A percentile compares a stretch with the other conserved stretches of the same genome.
These are phyloP conservation scores for Neomorphus geoffroyi DNA, from an alignment of 2,797 vertebrate species.

Conservation along the genomic window DNA sequence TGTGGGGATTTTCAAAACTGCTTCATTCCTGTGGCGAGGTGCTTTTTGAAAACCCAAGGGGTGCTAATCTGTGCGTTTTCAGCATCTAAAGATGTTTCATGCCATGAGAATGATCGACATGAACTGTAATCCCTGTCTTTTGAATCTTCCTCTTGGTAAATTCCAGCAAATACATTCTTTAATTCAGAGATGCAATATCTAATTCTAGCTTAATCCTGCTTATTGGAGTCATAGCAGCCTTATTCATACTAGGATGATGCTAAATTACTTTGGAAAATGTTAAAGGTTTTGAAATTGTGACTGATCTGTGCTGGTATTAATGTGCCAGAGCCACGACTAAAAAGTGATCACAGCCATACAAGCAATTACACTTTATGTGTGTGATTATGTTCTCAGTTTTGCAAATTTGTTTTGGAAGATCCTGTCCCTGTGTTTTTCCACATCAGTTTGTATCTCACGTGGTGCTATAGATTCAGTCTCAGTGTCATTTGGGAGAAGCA, in stretches of 20 bases:
- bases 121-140: neutral
- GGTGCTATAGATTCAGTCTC: accelerated
- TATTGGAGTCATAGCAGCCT: neutral
- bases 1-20: neutral
- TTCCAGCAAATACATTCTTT: neutral
- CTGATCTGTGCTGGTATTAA: no score
- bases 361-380: neutral
- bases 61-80: neutral
- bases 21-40: neutral
- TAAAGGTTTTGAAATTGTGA: accelerated
- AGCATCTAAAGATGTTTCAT: neutral
- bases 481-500: accelerated
- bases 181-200: neutral
- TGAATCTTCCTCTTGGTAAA: neutral
- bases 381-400: neutral
- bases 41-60: neutral
- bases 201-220: neutral
- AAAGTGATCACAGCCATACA: neutral
- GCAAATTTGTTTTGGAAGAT: no score
- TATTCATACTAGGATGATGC: accelerated
- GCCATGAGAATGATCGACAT: accelerated
- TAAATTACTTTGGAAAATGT: neutral
- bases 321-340: accelerated
- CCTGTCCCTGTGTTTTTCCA: accelerated
- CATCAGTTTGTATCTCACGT: accelerated